Percentiles rank a stretch among this genome's conserved stretches.
Conservation (phyloP, 2,888 invertebrate genomes). For the Hirtodrosophila cameraria region DNA sequence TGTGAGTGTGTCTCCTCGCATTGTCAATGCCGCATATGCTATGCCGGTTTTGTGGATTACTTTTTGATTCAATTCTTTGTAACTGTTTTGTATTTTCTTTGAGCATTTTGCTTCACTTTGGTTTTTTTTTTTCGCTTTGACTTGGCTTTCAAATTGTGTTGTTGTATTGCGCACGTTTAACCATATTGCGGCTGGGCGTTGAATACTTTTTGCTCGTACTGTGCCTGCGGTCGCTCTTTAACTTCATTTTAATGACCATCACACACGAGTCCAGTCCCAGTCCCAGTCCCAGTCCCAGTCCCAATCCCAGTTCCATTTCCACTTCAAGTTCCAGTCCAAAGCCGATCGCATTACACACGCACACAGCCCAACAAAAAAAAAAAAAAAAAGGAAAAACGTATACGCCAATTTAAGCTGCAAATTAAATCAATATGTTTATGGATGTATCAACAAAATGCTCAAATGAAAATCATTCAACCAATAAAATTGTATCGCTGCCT, state of each 20-base stretch:
- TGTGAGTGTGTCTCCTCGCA: constrained; percentile 18
- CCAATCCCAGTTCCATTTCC: no score
- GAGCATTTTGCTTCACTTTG: constrained; percentile 16
- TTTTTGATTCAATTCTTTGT: constrained; percentile 42
- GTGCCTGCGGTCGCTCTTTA: constrained; percentile 38
- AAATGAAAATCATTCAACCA: constrained; percentile 55
- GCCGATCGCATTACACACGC: constrained; percentile 37
- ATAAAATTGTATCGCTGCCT: constrained; percentile 41
- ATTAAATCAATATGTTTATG: constrained; percentile 53
- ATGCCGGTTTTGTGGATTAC: constrained; percentile 69
- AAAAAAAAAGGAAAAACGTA: background rate
- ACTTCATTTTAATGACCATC: constrained; percentile 37
- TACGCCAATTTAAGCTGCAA: constrained; percentile 34
- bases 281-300: no score
- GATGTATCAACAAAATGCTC: constrained; percentile 27
- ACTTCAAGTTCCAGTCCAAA: no score
- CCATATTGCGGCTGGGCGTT: constrained; percentile 13
- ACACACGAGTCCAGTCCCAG: background rate
- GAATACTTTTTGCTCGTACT: constrained; percentile 40
- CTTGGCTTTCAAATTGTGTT: constrained; percentile 34
- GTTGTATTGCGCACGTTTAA: constrained; percentile 13
- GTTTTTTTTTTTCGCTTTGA: constrained; percentile 34
- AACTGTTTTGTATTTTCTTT: constrained; percentile 15
- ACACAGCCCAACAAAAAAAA: background rate
- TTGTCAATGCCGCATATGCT: constrained; percentile 56